Base-by-base conservation (phyloP, 1,140 invertebrate genomes). In the Leptoteleia sp. region DNA sequence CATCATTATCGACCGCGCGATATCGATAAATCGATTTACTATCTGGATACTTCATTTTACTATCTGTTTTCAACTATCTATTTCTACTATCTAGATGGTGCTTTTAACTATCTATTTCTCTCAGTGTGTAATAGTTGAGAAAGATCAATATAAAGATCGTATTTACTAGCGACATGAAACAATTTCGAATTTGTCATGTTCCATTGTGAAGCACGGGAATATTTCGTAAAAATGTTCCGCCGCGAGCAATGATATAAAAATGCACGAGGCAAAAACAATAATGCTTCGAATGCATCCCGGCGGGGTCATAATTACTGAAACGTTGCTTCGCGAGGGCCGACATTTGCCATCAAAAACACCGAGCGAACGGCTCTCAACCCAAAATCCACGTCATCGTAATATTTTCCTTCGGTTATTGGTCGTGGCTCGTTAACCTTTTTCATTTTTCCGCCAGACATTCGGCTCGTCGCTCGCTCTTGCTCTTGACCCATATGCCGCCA, bases 401-500 rank as follows among this genome's bases (percentile, higher is more conserved):
- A 57, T 57, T 68, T 68, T 57, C 40, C 13, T 68, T 55, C 16
- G 38, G 42, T 57, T 68, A 68, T 68, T 48, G 64, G 64, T 68
- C 52, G 35, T 52, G 52, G 50, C 31, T 68, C 64, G 64, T 68
- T 68, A 68, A 47, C 64, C 33, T 48, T 68, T 68, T 57, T 29
- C 50, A 57, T 57, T 68, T 68, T 68, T 55, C 48, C 45, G 19
- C 12, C 31, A 67, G 48, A 55, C 29, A 27, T 48, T 38, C 25
- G 17, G 29, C 33, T 17, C 25, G 40, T 62, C 33, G 43, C 31
- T 16, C 31, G 42, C 29, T 55, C 22, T 42, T 40, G 42, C 35
- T 70, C 52, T 59, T 70, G 65, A 70, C 65, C 65, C 43, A 70
- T 50, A 70, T 70, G 52, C 48, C 12, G 27, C 43, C 52, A 48